phyloP scores from a whole-genome alignment of 2,888 invertebrate genomes.

The Julus scanicus region DNA sequence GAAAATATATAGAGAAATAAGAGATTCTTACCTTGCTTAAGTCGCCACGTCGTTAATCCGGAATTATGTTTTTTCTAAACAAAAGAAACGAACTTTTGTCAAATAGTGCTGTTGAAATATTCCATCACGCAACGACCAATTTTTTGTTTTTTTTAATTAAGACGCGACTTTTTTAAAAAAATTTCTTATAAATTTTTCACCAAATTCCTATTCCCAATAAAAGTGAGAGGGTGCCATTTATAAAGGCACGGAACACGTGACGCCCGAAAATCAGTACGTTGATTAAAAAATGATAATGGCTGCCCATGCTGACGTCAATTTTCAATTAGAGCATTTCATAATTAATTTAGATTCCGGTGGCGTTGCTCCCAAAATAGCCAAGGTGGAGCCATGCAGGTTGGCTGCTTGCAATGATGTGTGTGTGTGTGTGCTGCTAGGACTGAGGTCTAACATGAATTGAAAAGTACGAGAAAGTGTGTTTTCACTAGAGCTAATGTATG shows the following conservation, averaged over 20 bases:
- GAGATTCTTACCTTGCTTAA: neutral
- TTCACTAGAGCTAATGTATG: slow-evolving; percentile 54
- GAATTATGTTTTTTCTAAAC: neutral
- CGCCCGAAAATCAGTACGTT: neutral
- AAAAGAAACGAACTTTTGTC: slow-evolving; percentile 26
- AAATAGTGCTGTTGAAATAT: slow-evolving; percentile 45
- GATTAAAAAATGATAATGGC: slow-evolving; percentile 9
- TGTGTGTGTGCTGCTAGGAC: slow-evolving; percentile 48
- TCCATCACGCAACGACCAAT: slow-evolving; percentile 12
- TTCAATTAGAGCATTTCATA: slow-evolving; percentile 43
- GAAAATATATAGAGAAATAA: neutral
- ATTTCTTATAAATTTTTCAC: neutral
- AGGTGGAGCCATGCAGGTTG: slow-evolving; percentile 37
- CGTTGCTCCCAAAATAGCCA: slow-evolving; percentile 14
- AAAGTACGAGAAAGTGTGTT: slow-evolving; percentile 51
- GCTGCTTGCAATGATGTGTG: slow-evolving; percentile 48
- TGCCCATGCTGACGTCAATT: slow-evolving; percentile 14
- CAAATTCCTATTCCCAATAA: neutral
- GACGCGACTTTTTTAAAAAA: neutral
- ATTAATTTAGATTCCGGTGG: slow-evolving; percentile 13
- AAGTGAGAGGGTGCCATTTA: neutral
- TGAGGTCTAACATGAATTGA: slow-evolving; percentile 50
- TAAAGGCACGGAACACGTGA: neutral
- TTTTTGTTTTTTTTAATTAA: neutral
- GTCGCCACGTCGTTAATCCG: neutral